Percentiles rank a stretch among this genome's conserved stretches.
Conservation (phyloP, 2,888 invertebrate species). For the Eumacrocentrus americanus region DNA sequence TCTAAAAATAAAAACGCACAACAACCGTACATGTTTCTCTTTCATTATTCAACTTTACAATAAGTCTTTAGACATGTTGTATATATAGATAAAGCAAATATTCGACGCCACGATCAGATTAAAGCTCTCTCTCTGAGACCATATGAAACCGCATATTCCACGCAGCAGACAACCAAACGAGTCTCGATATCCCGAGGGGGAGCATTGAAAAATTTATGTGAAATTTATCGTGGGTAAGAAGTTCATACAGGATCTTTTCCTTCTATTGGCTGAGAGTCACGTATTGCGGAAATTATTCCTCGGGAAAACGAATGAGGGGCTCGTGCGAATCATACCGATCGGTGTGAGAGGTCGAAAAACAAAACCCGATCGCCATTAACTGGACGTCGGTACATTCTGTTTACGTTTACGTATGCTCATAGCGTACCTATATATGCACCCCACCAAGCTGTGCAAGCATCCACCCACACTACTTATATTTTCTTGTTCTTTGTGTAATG, state of each 20-base stretch:
- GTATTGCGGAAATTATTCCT: constrained; percentile 20
- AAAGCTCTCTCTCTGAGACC: not conserved
- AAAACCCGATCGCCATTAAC: constrained; percentile 20
- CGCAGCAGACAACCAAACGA: no score
- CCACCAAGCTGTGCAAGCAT: constrained; percentile 19
- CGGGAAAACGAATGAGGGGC: constrained; percentile 6
- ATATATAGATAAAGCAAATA: no score
- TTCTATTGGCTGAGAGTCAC: constrained; percentile 16
- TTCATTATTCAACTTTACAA: no score
- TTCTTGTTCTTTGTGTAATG: constrained; percentile 4
- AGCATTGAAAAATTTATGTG: not conserved
- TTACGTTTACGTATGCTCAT: constrained; percentile 29
- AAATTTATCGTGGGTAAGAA: constrained; percentile 1
- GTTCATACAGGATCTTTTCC: constrained; percentile 7
- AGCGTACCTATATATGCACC: no score
- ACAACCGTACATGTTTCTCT: no score
- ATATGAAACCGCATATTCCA: no score
- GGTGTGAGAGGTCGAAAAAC: constrained; percentile 1
- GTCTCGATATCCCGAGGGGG: not conserved
- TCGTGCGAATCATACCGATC: constrained; percentile 24
- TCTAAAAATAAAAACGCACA: no score
- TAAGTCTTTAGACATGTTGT: no score
- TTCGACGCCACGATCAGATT: no score
- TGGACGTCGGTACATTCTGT: not conserved
- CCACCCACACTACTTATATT: no score